Percentiles rank a stretch among this genome's conserved stretches.
These are phyloP conservation scores for Aphelocoma coerulescens DNA, from an alignment of 2,113 vertebrate species.

Conservation along the genomic window DNA sequence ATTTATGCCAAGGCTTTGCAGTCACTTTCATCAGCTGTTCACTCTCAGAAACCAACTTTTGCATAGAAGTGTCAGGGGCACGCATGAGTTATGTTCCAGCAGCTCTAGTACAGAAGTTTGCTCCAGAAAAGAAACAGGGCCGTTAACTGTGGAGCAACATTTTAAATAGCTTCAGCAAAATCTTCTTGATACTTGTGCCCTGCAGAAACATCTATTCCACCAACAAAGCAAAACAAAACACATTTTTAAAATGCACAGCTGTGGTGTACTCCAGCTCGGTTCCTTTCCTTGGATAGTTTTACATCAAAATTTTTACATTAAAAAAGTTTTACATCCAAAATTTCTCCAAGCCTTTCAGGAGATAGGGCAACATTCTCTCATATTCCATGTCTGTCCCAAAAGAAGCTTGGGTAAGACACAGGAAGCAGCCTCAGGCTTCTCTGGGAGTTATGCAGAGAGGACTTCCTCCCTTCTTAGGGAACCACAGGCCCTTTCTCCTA, in stretches of 20 bases:
- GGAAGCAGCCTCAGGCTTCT: background rate
- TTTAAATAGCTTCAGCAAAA: background rate
- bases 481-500: background rate
- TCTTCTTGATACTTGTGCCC: background rate
- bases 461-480: background rate
- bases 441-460: background rate
- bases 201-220: background rate
- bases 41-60: background rate
- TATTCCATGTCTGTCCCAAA: background rate
- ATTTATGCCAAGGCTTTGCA: background rate
- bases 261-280: background rate
- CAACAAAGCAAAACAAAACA: background rate
- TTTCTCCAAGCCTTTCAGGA: background rate
- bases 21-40: background rate
- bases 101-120: background rate
- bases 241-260: background rate
- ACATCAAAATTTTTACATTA: background rate
- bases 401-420: background rate
- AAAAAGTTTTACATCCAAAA: background rate
- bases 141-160: background rate
- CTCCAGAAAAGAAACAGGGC: background rate
- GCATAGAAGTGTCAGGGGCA: background rate
- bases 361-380: background rate
- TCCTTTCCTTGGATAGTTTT: background rate
- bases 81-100: background rate